A percentile compares a stretch with the other conserved stretches of the same genome.
Conservation (phyloP, 2,113 vertebrate genomes). For the Crypturellus undulatus region DNA sequence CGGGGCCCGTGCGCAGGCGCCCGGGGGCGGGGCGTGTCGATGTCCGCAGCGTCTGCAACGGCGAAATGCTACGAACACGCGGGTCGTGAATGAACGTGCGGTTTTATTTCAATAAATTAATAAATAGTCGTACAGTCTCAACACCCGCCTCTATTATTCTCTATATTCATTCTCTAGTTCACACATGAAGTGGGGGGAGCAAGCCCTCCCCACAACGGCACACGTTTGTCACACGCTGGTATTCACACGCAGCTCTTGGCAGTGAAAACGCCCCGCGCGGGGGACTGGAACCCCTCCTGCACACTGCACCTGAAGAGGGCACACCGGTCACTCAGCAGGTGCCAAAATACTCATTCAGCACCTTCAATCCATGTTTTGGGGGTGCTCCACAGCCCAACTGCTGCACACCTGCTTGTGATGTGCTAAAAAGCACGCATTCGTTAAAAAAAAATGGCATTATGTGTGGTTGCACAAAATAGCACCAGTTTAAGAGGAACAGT, state of each 20-base stretch:
- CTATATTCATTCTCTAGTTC: neutral
- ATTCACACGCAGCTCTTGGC: neutral
- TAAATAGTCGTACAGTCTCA: neutral
- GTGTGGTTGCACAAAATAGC: neutral
- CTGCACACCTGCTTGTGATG: too few relatives aligned
- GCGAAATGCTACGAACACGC: fast-evolving
- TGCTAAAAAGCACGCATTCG: fast-evolving
- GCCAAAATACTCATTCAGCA: fast-evolving
- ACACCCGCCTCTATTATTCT: fast-evolving
- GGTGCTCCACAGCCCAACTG: fast-evolving
- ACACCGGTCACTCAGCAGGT: fast-evolving
- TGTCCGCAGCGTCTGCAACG: neutral
- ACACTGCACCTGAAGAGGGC: fast-evolving
- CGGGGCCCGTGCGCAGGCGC: too few relatives aligned
- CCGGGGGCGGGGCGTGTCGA: too few relatives aligned
- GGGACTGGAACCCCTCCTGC: fast-evolving
- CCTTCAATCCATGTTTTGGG: fast-evolving
- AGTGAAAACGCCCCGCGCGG: fast-evolving
- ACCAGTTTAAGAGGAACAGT: neutral
- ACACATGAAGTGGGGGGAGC: neutral
- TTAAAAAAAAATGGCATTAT: neutral
- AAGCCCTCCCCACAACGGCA: fast-evolving
- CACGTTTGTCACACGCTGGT: neutral
- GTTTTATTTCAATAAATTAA: neutral
- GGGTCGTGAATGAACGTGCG: neutral